Evolutionary conservation across 92 coral and sea anemone species (phyloP), one percentile per base, ranked within the genome.

Genomic region (Siderastrea siderea): DNA sequence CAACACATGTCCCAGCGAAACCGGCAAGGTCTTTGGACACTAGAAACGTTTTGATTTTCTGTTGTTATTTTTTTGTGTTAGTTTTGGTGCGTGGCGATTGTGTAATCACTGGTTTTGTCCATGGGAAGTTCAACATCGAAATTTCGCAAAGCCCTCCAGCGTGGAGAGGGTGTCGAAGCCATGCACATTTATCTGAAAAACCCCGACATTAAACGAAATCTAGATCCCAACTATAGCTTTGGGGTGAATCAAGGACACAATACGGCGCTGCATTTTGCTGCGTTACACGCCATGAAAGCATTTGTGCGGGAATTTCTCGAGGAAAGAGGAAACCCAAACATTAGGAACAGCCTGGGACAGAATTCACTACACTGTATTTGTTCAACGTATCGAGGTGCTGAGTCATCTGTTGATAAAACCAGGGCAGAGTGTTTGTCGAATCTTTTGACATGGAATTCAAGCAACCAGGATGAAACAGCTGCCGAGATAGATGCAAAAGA

Each of bases 101-200:
- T 26, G 47, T 12, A 61, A 17, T 77, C 51, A 68, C 81, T 15
- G 82, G n/a, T 72, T 67, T 16, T 47, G 81, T 71, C 72, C 6
- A 97, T 98, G 99, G 99, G 99, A 44, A 93, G 94, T 63, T 85
- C 97, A 7, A 88, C 99, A 12, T 92, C 99, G 17, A 98, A 98
- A 80, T 94, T 98, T 66, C 98, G 98, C 38, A 95, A 98, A 90
- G 98, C 99, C 4, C 85, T 98, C 13, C 99, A 98, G 66, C 96
- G 96, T 12, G 99, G 99, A 51, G 99, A 98, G 86, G 98, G 95
- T 70, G 96, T 94, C 44, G 99, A 96, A 54, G 99, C 99, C 10
- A 96, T 96, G 98, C 93, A 98, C 69, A 82, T 98, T 52, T 98
- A 94, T 75, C 90, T 98, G 13, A 92, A 93, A 79, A 78, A 98